Evolutionary conservation across 2,888 invertebrate species (phyloP), one percentile per base, ranked within the genome.

Genomic region (Heliconius ismenius): DNA sequence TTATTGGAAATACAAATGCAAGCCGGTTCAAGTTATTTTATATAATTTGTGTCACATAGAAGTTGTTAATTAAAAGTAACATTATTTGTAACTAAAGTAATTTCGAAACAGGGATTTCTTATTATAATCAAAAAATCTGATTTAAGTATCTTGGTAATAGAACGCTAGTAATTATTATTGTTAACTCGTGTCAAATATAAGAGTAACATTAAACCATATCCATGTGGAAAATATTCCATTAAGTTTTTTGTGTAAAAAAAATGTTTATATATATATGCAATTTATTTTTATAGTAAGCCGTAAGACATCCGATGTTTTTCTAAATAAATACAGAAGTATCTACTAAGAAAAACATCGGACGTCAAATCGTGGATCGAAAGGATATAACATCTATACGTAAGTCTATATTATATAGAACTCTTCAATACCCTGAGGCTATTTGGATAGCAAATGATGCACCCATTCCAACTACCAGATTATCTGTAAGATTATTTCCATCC

Each of bases 371-470:
- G 32, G 32, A 11, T 32, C 28, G 28, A 13, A 21, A 73, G 60
- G 73, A 43, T 73, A 18, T 39, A 39, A 73, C 21, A 43, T 73
- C 63, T 60, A 73, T 63, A 63, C 62, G 65, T 67, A 76, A 28
- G 67, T 24, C 28, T 69, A 49, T 63, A 62, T 64, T 73, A 73
- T 67, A 73, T 73, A 43, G 18, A 76, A 76, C 74, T 76, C 73
- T 75, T 65, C 49, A 62, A 76, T 43, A 58, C 88, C 93, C 88
- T 83, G 73, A 78, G 89, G 93, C 85, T 92, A 86, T 93, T 92
- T 91, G 89, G 89, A 93, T 93, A 93, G 93, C 89, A 89, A 92
- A 92, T 90, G 89, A 91, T 90, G 91, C 87, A 89, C 89, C 88
- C 89, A 87, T 89, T 89, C 87, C 84, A 84, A 83, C 81, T 83